Conservation (phyloP, 2,113 vertebrate genomes). For the Corythaeola cristata region DNA sequence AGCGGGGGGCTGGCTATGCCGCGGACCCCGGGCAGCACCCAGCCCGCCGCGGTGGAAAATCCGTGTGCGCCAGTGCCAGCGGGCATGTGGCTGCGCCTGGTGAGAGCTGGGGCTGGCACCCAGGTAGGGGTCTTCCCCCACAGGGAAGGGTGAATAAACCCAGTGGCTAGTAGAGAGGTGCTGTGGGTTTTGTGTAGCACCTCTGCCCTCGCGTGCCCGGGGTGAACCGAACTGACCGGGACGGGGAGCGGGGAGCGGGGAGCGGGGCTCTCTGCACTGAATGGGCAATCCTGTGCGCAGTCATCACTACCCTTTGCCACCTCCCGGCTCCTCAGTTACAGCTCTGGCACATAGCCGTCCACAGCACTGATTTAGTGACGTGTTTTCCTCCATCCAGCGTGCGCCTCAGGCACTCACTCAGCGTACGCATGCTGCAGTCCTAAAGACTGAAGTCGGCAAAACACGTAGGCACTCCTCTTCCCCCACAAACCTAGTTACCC, state of each 20-base stretch:
- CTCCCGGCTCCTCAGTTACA: not conserved
- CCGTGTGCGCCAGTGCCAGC: not conserved
- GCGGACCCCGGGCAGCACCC: not conserved
- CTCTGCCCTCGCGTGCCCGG: accelerated
- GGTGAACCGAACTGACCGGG: accelerated
- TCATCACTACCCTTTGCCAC: not conserved
- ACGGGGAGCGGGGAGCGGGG: not conserved
- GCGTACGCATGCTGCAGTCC: not conserved
- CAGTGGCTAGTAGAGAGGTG: not conserved
- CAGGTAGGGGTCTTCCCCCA: not conserved
- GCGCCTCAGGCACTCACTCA: accelerated
- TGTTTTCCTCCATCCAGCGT: not conserved
- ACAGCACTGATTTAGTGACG: not conserved
- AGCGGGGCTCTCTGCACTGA: not conserved
- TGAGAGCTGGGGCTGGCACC: not conserved
- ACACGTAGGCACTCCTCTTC: accelerated
- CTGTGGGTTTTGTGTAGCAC: not conserved
- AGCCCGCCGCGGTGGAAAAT: not conserved
- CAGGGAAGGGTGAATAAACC: not conserved
- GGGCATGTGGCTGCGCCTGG: not conserved
- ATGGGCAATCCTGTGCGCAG: not conserved
- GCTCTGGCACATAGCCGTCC: not conserved
- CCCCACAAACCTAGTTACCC: not conserved
- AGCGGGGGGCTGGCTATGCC: constrained; percentile 42
- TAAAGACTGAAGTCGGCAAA: not conserved